Conservation (phyloP, 2,113 vertebrate genomes). For the Tupaia chinensis region DNA sequence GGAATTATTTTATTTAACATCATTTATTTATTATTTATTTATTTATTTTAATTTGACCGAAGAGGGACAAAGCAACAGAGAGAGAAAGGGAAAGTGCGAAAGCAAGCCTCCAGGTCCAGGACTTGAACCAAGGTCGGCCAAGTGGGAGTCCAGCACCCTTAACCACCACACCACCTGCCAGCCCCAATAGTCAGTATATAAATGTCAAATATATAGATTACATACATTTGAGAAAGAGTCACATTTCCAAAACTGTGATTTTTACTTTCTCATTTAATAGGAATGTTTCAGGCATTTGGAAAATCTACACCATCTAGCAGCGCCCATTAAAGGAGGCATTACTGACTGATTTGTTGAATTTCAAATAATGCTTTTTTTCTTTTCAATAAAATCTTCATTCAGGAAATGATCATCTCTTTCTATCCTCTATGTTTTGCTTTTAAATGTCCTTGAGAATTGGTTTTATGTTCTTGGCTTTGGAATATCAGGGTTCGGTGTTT, state of each 20-base stretch:
- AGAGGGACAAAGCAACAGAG: too few relatives aligned
- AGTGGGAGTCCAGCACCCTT: too few relatives aligned
- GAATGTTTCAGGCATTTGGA: neutral
- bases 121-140: too few relatives aligned
- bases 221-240: neutral
- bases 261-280: slow-evolving; percentile 27
- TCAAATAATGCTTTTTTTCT: neutral
- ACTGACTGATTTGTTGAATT: slow-evolving; percentile 20
- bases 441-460: neutral
- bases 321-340: neutral
- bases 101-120: too few relatives aligned
- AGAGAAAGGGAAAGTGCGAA: too few relatives aligned
- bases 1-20: too few relatives aligned
- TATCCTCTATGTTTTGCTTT: slow-evolving; percentile 28
- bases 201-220: neutral
- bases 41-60: too few relatives aligned
- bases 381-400: neutral
- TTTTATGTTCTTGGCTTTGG: slow-evolving; percentile 43
- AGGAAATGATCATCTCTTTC: neutral
- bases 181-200: neutral
- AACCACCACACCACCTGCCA: too few relatives aligned
- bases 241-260: neutral
- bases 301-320: neutral
- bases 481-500: neutral
- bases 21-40: too few relatives aligned